Conservation (phyloP, 2,113 vertebrate genomes). For the Phylloscopus trochiloides region DNA sequence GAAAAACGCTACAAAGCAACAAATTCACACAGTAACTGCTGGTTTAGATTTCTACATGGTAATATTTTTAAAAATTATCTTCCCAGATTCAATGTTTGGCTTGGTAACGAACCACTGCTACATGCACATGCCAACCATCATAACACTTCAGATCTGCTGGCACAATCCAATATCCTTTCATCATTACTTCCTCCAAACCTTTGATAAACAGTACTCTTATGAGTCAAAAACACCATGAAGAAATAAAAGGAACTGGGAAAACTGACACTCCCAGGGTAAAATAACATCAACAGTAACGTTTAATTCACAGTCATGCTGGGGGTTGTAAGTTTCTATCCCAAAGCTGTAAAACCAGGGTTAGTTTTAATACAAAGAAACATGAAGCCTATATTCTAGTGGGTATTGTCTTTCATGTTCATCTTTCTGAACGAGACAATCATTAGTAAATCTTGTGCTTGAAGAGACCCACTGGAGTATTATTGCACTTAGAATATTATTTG, state of each 20-base stretch:
- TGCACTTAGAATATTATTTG: background rate
- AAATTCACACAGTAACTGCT: background rate
- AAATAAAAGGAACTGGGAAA: conserved; percentile 14
- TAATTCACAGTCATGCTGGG: background rate
- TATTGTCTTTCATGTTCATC: background rate
- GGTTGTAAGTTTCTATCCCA: background rate
- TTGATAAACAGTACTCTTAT: background rate
- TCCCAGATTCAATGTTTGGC: background rate
- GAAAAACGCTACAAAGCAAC: background rate
- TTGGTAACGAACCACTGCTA: background rate
- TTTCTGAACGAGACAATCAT: background rate
- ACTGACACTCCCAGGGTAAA: background rate
- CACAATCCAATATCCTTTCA: background rate
- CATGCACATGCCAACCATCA: background rate
- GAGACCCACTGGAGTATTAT: background rate
- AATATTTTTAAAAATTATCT: background rate
- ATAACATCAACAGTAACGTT: background rate
- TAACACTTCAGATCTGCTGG: background rate
- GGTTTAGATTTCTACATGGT: background rate
- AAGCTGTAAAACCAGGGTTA: background rate
- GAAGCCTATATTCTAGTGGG: background rate
- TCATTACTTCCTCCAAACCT: background rate
- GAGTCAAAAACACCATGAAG: background rate
- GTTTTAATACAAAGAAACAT: background rate
- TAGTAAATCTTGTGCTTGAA: background rate